Conservation (phyloP, 2,888 invertebrate species). For the Operophtera brumata region DNA sequence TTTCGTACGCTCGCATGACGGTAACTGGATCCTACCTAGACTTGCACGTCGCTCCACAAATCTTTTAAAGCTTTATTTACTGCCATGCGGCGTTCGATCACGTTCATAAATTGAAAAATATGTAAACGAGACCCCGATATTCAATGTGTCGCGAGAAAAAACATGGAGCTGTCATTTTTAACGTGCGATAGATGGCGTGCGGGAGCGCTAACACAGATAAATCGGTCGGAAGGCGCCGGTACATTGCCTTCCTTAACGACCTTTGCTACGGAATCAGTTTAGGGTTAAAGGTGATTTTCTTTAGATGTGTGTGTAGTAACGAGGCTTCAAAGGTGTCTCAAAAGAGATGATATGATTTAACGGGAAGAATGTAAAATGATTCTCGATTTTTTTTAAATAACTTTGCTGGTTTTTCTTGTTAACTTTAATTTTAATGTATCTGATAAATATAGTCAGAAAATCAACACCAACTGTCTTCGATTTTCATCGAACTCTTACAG, state of each 20-base stretch:
- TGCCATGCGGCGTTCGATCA: conserved; percentile 50
- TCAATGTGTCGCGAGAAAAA: conserved; percentile 66
- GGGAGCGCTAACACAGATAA: conserved; percentile 54
- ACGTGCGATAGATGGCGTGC: conserved; percentile 63
- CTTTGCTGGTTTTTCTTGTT: neutral
- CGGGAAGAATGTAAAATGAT: conserved; percentile 3
- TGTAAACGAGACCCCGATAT: conserved; percentile 65
- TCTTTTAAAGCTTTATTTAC: conserved; percentile 58
- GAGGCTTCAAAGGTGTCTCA: conserved; percentile 42
- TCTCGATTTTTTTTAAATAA: neutral
- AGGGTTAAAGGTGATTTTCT: conserved; percentile 73
- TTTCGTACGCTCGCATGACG: conserved; percentile 19
- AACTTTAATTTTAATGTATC: neutral
- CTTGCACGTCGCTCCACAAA: conserved; percentile 39
- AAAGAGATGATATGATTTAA: conserved; percentile 34
- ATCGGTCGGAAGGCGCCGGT: conserved; percentile 73
- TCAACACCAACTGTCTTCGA: too few species aligned
- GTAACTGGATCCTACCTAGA: conserved; percentile 32
- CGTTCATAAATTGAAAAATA: conserved; percentile 69
- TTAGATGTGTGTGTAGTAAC: conserved; percentile 41
- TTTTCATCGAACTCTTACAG: too few species aligned
- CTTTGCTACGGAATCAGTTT: conserved; percentile 69
- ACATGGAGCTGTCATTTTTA: conserved; percentile 74
- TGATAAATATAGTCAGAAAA: too few species aligned
- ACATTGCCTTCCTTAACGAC: conserved; percentile 77